Percentiles rank a stretch among this genome's conserved stretches.
These are phyloP conservation scores for Platyura marginata DNA, from an alignment of 1,140 invertebrate species.

Conservation along the genomic window DNA sequence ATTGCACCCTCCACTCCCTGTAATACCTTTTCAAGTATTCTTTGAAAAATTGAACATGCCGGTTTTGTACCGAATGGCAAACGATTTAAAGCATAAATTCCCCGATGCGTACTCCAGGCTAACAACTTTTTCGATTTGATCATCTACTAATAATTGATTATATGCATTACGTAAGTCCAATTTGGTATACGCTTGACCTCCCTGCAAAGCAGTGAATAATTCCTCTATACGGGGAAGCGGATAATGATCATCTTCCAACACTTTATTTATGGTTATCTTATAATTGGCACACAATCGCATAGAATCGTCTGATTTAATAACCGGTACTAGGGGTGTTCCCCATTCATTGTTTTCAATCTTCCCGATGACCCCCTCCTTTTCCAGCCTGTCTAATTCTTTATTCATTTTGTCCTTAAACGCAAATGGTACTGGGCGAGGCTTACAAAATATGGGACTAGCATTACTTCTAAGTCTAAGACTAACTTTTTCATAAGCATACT, in stretches of 20 bases:
- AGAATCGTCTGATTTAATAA: conserved; percentile 9
- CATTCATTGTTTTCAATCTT: conserved; percentile 7
- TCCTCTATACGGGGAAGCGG: conserved; percentile 15
- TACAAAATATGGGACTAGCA: conserved; percentile 12
- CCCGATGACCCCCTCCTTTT: conserved; percentile 6
- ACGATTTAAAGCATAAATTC: conserved; percentile 12
- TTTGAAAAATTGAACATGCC: conserved; percentile 17
- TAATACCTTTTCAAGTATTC: conserved; percentile 13
- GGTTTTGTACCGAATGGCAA: conserved; percentile 14
- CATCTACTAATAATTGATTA: conserved; percentile 9
- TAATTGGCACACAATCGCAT: conserved; percentile 3
- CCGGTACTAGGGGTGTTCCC: conserved; percentile 12
- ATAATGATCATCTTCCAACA: conserved; percentile 7
- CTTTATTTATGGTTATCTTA: neutral
- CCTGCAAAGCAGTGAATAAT: conserved; percentile 12
- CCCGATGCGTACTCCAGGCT: conserved; percentile 14
- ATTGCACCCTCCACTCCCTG: conserved; percentile 6
- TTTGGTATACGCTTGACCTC: conserved; percentile 13
- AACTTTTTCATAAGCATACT: neutral
- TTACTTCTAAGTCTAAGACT: neutral
- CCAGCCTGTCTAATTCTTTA: conserved; percentile 8
- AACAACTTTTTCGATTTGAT: conserved; percentile 12
- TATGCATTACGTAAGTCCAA: conserved; percentile 12
- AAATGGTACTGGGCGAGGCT: conserved; percentile 11
- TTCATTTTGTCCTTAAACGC: conserved; percentile 9